phyloP scores from a whole-genome alignment of 2,113 vertebrate genomes.

The Chiloscyllium plagiosum region DNA sequence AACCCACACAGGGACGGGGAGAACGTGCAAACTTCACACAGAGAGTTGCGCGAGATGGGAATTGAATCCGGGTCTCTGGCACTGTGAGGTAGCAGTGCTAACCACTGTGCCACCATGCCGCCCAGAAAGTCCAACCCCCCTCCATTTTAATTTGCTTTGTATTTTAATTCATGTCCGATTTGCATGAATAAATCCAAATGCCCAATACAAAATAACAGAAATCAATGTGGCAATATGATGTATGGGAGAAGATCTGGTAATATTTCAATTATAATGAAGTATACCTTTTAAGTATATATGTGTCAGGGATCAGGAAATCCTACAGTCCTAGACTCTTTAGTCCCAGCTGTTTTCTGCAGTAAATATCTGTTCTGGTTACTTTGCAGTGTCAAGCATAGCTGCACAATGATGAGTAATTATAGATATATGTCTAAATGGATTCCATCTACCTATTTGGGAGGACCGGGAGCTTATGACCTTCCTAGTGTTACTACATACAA shows the following conservation, averaged over 20 bases:
- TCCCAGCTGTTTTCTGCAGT: conserved; percentile 47
- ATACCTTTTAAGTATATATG: background rate
- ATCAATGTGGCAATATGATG: background rate
- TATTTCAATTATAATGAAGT: background rate
- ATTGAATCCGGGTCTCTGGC: no score
- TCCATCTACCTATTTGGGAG: background rate
- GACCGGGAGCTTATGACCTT: background rate
- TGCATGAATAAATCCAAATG: no score
- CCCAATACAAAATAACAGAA: background rate
- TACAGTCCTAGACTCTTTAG: background rate
- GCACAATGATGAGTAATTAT: conserved; percentile 39
- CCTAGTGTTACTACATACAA: background rate
- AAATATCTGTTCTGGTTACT: conserved; percentile 49
- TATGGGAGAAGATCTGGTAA: background rate
- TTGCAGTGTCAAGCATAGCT: conserved; percentile 42
- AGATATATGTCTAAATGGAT: conserved; percentile 19
- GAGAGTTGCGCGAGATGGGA: no score
- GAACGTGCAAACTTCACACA: no score
- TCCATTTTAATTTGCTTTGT: background rate
- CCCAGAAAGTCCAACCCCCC: no score
- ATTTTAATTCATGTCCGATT: background rate
- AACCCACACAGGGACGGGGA: no score
- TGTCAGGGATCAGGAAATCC: background rate
- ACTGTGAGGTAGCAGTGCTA: no score
- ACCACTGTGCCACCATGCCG: no score